Conservation (phyloP, 2,888 invertebrate species). For the Macaria notata region DNA sequence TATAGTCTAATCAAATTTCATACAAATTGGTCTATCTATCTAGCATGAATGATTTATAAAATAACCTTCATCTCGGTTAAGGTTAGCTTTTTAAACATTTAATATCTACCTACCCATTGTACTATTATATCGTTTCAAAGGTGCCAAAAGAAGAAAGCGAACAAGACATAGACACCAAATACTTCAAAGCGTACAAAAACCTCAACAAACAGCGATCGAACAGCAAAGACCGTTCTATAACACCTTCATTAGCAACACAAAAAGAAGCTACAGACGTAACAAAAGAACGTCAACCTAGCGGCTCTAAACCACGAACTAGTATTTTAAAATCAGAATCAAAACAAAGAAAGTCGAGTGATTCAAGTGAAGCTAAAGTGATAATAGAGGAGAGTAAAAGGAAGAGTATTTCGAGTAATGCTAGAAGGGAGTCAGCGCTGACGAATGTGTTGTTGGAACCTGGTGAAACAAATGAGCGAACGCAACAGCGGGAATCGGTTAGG, state of each 20-base stretch:
- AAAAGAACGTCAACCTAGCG: background rate
- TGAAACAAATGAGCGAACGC: no score
- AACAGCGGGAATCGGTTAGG: no score
- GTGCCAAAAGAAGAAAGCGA: conserved; percentile 64
- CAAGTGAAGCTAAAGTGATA: background rate
- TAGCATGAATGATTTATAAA: no score
- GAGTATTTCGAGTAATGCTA: no score
- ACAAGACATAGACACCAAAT: conserved; percentile 69
- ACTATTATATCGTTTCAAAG: conserved; percentile 32
- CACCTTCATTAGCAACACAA: background rate
- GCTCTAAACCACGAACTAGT: conserved; percentile 19
- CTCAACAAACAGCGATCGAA: conserved; percentile 23
- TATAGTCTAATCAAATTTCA: no score
- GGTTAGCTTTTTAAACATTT: no score
- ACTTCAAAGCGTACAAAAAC: conserved; percentile 66
- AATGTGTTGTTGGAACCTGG: no score
- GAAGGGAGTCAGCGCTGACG: no score
- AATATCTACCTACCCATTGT: no score
- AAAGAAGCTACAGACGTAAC: conserved; percentile 10
- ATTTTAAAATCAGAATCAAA: conserved; percentile 31
- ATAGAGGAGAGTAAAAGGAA: no score
- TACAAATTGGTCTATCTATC: no score
- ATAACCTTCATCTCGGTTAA: no score
- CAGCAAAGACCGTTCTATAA: background rate
- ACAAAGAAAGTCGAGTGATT: background rate